Base-by-base conservation (phyloP, 2,797 vertebrate species). In the Malurus splendens region DNA sequence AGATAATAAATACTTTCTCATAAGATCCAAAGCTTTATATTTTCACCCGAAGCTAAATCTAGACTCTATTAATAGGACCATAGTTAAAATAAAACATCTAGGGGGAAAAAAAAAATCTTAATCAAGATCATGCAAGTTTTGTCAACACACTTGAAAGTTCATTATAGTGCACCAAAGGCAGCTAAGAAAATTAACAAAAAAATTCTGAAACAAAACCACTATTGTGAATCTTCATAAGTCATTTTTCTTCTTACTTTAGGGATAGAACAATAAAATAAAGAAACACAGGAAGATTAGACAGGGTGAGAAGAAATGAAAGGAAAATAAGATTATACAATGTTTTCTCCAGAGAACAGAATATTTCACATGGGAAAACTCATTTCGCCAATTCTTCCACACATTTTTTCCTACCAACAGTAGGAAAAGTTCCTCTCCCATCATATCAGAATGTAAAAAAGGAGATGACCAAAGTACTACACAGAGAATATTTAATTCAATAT, bases 101-200 rank as follows among this genome's bases (percentile, higher is more conserved):
- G 10, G 7, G 1, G 1, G 1, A 32, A 39, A 36, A 79, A 82
- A 54, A 54, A 28, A 4, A 60, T 56, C 7, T 76, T 90, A 44
- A 64, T 54, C 9, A 84, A 61, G 36, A 60, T 75, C 39, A 61
- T 18, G 14, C 27, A 74, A 67, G 24, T 59, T 93, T 90, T 51
- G 50, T 42, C 30, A 70, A 66, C 16, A 7, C 54, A 79, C n/a
- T 36, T 47, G 10, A 16, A 66, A 67, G 32, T 30, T 75, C 54
- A 64, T 47, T 51, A 60, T 32, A 45, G 18, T 39, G 9, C 42
- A 76, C 13, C 51, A 86, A 79, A 80, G 23, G 30, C 71, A 76
- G 22, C 44, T 47, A 93, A 61, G 57, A 90, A 94, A 87, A 86
- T 44, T 24, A 86, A 73, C 47, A 59, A 75, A 93, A 67, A 45